Percentiles rank a stretch among this genome's conserved stretches.
These are phyloP conservation scores for Goniozus legneri DNA, from an alignment of 1,140 invertebrate species.

Conservation along the genomic window DNA sequence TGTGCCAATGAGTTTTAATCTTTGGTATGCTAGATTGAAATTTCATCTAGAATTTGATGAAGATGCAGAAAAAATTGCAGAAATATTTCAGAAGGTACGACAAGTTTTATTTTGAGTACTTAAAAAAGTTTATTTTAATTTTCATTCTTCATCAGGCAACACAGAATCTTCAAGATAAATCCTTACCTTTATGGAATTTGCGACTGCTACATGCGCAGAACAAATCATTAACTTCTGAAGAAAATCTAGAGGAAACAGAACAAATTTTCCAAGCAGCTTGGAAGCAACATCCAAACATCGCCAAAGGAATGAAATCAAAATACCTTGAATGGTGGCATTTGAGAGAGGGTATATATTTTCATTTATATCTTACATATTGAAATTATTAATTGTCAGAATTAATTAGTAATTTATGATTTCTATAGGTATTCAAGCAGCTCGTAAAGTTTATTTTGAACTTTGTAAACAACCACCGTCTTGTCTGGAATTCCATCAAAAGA, in stretches of 20 bases:
- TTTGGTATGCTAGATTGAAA: slow-evolving; percentile 52
- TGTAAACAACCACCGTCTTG: slow-evolving; percentile 45
- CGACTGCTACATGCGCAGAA: slow-evolving; percentile 48
- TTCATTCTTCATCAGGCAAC: slow-evolving; percentile 39
- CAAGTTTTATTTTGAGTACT: too few species aligned
- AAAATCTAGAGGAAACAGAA: slow-evolving; percentile 46
- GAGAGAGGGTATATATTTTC: not conserved
- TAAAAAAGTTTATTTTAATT: too few species aligned
- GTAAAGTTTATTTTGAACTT: slow-evolving; percentile 47
- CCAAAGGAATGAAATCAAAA: slow-evolving; percentile 46
- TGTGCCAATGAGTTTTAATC: slow-evolving; percentile 45
- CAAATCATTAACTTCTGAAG: too few species aligned
- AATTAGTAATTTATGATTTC: slow-evolving; percentile 20
- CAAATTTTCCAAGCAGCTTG: slow-evolving; percentile 50
- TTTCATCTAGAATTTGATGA: slow-evolving; percentile 40
- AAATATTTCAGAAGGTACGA: slow-evolving; percentile 41
- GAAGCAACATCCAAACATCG: slow-evolving; percentile 35
- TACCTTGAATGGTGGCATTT: slow-evolving; percentile 50
- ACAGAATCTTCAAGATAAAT: slow-evolving; percentile 40
- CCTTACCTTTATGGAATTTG: slow-evolving; percentile 52
- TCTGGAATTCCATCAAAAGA: slow-evolving; percentile 54
- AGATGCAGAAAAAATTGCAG: slow-evolving; percentile 33
- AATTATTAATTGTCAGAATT: too few species aligned
- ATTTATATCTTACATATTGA: too few species aligned
- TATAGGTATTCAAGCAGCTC: slow-evolving; percentile 45